A percentile compares a stretch with the other conserved stretches of the same genome.
Conservation (phyloP, 2,888 invertebrate species). For the Oligia strigilis region DNA sequence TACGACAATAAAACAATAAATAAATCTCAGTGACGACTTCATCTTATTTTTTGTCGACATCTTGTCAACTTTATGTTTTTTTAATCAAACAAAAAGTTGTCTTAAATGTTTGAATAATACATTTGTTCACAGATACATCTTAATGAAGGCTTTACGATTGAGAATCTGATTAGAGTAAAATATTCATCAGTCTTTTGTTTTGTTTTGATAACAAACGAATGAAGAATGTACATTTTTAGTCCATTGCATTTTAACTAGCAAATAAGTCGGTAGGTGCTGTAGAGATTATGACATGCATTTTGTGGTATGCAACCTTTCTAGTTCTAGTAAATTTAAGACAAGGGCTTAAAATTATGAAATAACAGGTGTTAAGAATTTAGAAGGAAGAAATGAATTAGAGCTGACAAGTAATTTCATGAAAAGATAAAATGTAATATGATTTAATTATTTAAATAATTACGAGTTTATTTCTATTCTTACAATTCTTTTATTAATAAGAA, state of each 20-base stretch:
- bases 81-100: slow-evolving; percentile 50
- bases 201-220: slow-evolving; percentile 3
- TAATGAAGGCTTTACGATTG: slow-evolving; percentile 34
- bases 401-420: background rate
- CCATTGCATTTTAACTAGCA: background rate
- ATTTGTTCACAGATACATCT: slow-evolving; percentile 43
- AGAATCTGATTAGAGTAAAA: slow-evolving; percentile 25
- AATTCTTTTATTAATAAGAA: background rate
- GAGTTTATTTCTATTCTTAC: background rate
- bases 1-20: slow-evolving; percentile 46
- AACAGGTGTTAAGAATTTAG: background rate
- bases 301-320: no score
- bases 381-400: background rate
- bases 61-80: slow-evolving; percentile 40
- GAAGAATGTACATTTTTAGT: background rate
- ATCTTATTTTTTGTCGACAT: slow-evolving; percentile 44
- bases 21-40: slow-evolving; percentile 36
- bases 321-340: no score
- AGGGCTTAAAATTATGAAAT: no score
- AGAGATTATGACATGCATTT: background rate
- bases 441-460: no score
- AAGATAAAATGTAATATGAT: no score
- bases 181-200: slow-evolving; percentile 36
- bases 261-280: background rate
- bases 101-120: slow-evolving; percentile 37